A percentile compares a stretch with the other conserved stretches of the same genome.
phyloP scores from a whole-genome alignment of 2,113 vertebrate species.

The Phrynocephalus versicolor region DNA sequence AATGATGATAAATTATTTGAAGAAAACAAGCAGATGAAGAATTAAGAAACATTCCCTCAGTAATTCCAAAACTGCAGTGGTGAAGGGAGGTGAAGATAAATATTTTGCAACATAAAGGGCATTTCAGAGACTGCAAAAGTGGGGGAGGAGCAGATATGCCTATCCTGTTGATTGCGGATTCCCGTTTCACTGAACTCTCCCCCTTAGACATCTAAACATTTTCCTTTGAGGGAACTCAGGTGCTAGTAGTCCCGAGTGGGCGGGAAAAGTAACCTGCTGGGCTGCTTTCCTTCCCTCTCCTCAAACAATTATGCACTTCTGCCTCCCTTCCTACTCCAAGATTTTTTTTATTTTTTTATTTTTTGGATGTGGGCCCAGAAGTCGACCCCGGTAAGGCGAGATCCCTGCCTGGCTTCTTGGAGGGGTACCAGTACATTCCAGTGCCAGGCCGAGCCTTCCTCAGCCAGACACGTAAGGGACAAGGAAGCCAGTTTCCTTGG shows the following conservation, averaged over 20 bases:
- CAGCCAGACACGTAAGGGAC: slow-evolving; percentile 8
- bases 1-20: too few relatives aligned
- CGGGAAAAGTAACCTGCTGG: background rate
- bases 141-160: background rate
- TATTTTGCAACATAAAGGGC: too few relatives aligned
- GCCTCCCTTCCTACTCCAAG: background rate
- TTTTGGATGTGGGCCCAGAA: slow-evolving; percentile 25
- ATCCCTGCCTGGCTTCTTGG: slow-evolving; percentile 36
- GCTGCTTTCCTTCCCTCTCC: background rate
- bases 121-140: too few relatives aligned
- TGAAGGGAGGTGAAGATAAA: too few relatives aligned
- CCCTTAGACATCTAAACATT: background rate
- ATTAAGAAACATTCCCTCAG: too few relatives aligned
- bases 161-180: too few relatives aligned
- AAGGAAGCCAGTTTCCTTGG: background rate
- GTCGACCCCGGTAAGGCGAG: slow-evolving; percentile 24
- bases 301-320: background rate
- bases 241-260: background rate
- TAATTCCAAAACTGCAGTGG: too few relatives aligned
- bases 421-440: slow-evolving; percentile 40
- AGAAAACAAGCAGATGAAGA: too few relatives aligned
- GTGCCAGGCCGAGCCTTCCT: slow-evolving; percentile 24
- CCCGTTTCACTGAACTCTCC: background rate
- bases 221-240: background rate
- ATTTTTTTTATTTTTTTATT: too few relatives aligned